Base-by-base conservation (phyloP, 1,140 invertebrate species). In the Conus betulinus region DNA sequence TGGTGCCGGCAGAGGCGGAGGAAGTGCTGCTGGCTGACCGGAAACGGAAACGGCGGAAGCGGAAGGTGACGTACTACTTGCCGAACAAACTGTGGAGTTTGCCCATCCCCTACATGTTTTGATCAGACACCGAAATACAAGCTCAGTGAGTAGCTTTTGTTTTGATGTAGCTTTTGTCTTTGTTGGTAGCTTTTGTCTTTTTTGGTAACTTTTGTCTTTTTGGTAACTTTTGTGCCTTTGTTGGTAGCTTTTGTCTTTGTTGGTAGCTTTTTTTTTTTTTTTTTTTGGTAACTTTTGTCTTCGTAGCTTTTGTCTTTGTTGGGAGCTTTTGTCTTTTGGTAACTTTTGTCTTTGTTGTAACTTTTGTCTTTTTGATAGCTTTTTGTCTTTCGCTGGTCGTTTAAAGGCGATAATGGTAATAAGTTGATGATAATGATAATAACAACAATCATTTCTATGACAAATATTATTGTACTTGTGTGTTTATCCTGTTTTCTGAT, bases 31-130 rank as follows among this genome's bases (percentile, higher is more conserved):
- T 57, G 39, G 25, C 52, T 52, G 53, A n/a, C n/a, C n/a, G 79
- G 20, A 85, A 82, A 82, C 67, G 55, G 76, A 81, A 20, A 71
- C 53, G 67, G 57, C 67, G 71, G 15, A 91, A 88, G 74, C 83
- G 90, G 15, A 91, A 91, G 39, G 89, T 91, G n/a, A 87, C 87
- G 13, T n/a, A n/a, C n/a, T 85, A 89, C 23, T 55, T 85, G n/a
- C 27, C 81, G 55, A 82, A 89, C 25, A 88, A 91, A 39, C 52
- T 71, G n/a, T 91, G 90, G 90, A 71, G 84, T 51, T 60, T 91
- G 8, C 90, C 90, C 25, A 91, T 91, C 23, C 90, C 90, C 10
- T 91, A 90, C 88, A 67, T 88, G 81, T 91, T 91, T n/a, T 81
- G 88, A 88, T 84, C 53, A 81, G 5, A 81, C 71, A 10, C 78